These are phyloP conservation scores for Pseudochirops corinnae DNA, from an alignment of 2,797 vertebrate genomes.

Conservation along the genomic window DNA sequence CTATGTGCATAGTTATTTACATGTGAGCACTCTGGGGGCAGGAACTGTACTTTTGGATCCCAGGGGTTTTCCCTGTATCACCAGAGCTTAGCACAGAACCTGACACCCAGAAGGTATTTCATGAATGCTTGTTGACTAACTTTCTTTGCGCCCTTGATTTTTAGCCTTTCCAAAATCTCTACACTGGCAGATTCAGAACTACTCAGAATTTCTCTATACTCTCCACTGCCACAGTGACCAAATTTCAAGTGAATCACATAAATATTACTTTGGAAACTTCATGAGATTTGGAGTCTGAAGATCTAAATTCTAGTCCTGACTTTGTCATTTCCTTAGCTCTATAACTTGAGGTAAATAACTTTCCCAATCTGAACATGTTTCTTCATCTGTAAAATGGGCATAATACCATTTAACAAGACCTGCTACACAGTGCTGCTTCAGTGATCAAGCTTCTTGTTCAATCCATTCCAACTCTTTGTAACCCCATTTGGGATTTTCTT, in stretches of 20 bases:
- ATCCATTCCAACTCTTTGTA: background rate
- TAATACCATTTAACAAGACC: background rate
- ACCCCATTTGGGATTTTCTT: background rate
- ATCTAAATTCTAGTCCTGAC: background rate
- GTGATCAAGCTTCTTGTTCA: background rate
- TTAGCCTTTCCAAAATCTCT: background rate
- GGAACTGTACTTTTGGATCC: background rate
- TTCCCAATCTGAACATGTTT: background rate
- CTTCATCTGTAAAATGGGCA: background rate
- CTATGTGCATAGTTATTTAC: background rate
- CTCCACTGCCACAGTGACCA: background rate
- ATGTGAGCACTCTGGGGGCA: background rate
- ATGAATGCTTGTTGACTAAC: background rate
- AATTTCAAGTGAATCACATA: background rate
- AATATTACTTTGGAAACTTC: background rate
- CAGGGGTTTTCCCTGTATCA: background rate
- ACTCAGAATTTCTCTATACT: background rate
- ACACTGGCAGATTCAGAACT: background rate
- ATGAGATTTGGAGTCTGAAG: background rate
- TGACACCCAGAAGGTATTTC: background rate
- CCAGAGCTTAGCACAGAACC: background rate
- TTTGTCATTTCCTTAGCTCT: background rate
- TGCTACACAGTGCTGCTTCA: background rate
- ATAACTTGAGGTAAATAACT: background rate
- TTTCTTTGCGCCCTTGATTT: background rate